phyloP scores from a whole-genome alignment of 2,113 vertebrate species.

The Heteronetta atricapilla region DNA sequence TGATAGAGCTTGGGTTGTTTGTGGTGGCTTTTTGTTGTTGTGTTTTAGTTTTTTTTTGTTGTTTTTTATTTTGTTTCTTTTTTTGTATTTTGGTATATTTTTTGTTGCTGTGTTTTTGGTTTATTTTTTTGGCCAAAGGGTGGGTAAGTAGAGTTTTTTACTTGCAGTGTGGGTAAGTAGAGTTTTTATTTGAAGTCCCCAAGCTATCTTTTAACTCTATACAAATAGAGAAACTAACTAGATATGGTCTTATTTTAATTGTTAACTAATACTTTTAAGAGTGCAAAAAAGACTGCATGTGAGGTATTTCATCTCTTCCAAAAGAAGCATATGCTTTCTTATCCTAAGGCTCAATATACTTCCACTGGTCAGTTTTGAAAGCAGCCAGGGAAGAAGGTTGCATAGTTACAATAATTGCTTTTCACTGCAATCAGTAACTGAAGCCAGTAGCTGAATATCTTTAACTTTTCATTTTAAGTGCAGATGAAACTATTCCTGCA shows the following conservation, averaged over 20 bases:
- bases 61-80: too few relatives aligned
- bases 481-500: not conserved
- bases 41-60: too few relatives aligned
- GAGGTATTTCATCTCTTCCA: not conserved
- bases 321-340: not conserved
- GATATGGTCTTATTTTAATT: not conserved
- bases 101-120: not conserved
- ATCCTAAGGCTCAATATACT: not conserved
- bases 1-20: not conserved
- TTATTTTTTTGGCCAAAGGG: not conserved
- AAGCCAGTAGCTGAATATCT: not conserved
- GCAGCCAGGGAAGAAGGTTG: not conserved
- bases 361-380: not conserved
- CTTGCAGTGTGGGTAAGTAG: not conserved
- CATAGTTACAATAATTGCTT: not conserved
- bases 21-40: not conserved
- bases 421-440: not conserved
- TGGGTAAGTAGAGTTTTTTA: not conserved
- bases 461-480: not conserved
- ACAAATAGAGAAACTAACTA: not conserved
- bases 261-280: not conserved
- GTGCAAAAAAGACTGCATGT: not conserved
- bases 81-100: too few relatives aligned
- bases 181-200: not conserved
- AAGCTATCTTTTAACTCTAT: not conserved